Base-by-base conservation (phyloP, 2,113 vertebrate species). In the Benitochromis conjunctus region DNA sequence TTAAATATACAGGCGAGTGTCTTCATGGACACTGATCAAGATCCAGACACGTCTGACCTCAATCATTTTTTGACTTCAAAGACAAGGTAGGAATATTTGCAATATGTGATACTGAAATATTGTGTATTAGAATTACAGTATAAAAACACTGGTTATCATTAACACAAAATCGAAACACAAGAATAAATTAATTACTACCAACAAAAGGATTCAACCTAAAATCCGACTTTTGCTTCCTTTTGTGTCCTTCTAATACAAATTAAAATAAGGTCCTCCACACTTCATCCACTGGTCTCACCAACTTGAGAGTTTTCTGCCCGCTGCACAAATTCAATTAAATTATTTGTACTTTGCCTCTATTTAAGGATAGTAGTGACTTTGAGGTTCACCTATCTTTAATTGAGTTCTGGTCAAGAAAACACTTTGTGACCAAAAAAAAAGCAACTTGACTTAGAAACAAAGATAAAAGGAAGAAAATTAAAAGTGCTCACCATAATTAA, bases 401-500 rank as follows among this genome's bases (percentile, higher is more conserved):
- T 80, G 16, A 82, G 71, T 83, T 83, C 9, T 24, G 5, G 14
- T 56, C 10, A 53, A 82, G 31, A 62, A 86, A 90, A 58, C 3
- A 0, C 19, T 62, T 84, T 74, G 19, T 66, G 31, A 74, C 18
- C 26, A 26, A 26, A 26, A 26, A 29, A 26, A 26, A 77, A 74
- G 53, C 7, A 83, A 46, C 48, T 74, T 77, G 19, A 76, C 24
- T 77, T 9, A 64, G 41, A 58, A 43, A 83, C 38, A 82, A 57
- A 79, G 76, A 86, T 74, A 56, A 87, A 90, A 79, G 43, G 3
- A 84, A 88, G 26, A 43, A 31, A 85, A 41, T 85, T 80, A 66
- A 60, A 90, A 79, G n/a, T 62, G 16, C 34, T 86, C 8, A 19
- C 58, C 8, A 79, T 85, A 62, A 88, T 86, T 87, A 58, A 43